phyloP scores from a whole-genome alignment of 2,113 vertebrate genomes.

The Dolichallabes microphthalmus region DNA sequence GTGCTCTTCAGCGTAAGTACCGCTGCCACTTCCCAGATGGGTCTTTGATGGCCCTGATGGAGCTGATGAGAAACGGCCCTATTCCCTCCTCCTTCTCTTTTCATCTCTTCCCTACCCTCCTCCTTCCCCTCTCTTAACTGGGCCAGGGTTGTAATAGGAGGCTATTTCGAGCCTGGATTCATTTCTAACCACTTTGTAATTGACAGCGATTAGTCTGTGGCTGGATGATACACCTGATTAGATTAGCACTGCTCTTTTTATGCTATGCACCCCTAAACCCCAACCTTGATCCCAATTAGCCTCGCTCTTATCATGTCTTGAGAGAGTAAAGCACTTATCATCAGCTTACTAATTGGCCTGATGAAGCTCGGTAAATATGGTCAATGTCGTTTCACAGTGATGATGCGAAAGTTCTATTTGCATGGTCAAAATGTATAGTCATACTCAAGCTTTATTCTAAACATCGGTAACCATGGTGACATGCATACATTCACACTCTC shows the following conservation, averaged over 20 bases:
- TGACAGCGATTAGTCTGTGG: constrained; percentile 69
- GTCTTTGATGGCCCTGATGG: constrained; percentile 69
- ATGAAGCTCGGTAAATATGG: constrained; percentile 66
- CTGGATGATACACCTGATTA: constrained; percentile 73
- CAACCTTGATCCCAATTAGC: constrained; percentile 78
- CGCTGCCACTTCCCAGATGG: constrained; percentile 67
- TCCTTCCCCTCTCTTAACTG: constrained; percentile 28
- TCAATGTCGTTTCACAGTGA: constrained; percentile 47
- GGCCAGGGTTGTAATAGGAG: constrained; percentile 54
- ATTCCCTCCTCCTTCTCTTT: constrained; percentile 42
- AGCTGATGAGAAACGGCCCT: constrained; percentile 61
- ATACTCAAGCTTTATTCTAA: not conserved
- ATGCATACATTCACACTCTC: not conserved
- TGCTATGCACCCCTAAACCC: constrained; percentile 65
- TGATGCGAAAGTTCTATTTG: not conserved
- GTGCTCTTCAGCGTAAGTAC: constrained; percentile 64
- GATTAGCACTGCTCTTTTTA: constrained; percentile 66
- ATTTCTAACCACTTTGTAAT: constrained; percentile 69
- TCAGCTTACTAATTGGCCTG: constrained; percentile 66
- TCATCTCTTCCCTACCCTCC: constrained; percentile 26
- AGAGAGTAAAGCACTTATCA: constrained; percentile 61
- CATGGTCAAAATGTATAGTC: not conserved
- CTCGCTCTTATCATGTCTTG: constrained; percentile 61
- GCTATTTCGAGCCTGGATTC: constrained; percentile 64
- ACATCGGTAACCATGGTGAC: not conserved